Evolutionary conservation across 53 echinoderm and acorn worm genomes (phyloP).

Genomic region (Holothuria scabra): DNA sequence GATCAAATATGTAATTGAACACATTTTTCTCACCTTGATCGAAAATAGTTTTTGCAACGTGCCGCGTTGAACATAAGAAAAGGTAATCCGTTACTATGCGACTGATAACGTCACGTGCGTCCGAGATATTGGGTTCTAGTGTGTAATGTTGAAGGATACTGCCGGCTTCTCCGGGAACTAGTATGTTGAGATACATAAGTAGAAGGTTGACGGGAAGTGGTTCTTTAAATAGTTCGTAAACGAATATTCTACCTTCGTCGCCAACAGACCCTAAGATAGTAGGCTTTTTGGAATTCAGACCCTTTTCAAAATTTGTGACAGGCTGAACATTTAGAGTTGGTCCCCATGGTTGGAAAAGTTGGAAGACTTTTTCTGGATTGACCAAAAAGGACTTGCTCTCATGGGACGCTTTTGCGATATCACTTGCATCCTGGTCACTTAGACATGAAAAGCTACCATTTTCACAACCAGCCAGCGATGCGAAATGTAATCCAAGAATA

Average conservation of each 20-base stretch:
- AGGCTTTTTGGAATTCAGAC: slow-evolving; percentile 5
- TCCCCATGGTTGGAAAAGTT: slow-evolving; percentile 51
- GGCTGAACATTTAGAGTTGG: slow-evolving; percentile 29
- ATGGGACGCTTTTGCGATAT: slow-evolving; percentile 7
- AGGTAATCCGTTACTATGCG: slow-evolving; percentile 33
- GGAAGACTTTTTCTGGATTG: slow-evolving; percentile 1
- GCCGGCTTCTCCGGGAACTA: neutral
- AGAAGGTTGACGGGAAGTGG: neutral
- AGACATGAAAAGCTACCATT: slow-evolving; percentile 23
- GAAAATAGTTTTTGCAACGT: slow-evolving; percentile 9
- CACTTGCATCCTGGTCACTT: neutral
- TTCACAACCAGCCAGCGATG: neutral
- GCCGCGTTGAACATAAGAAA: slow-evolving; percentile 22
- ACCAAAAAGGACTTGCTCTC: neutral
- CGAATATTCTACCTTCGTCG: slow-evolving; percentile 44
- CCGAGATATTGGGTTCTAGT: neutral
- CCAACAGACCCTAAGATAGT: slow-evolving; percentile 8
- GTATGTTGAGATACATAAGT: neutral
- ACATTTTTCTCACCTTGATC: slow-evolving; percentile 2
- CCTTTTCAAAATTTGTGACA: neutral
- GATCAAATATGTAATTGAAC: slow-evolving; percentile 34
- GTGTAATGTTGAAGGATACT: slow-evolving; percentile 10
- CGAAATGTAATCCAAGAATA: slow-evolving; percentile 10
- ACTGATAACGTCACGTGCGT: slow-evolving; percentile 38
- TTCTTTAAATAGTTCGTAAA: slow-evolving; percentile 30